These are phyloP conservation scores for Apoda limacodes DNA, from an alignment of 2,888 invertebrate genomes.

Conservation along the genomic window DNA sequence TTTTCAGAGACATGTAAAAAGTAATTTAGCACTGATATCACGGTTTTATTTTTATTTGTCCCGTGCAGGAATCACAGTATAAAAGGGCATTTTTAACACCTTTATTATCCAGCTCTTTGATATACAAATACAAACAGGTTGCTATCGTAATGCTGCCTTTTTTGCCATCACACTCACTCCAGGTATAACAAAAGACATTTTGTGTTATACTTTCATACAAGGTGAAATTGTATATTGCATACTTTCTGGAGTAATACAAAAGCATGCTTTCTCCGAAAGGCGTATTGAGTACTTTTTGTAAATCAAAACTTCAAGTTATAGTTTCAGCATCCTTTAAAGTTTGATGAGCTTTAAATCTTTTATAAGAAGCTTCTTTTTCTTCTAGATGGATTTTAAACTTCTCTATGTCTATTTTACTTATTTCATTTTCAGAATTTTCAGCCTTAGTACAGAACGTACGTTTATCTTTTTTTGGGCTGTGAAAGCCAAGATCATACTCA, in stretches of 20 bases:
- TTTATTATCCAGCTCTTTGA: constrained; percentile 17
- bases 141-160: too few species aligned
- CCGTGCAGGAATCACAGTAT: constrained; percentile 23
- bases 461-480: too few species aligned
- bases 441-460: too few species aligned
- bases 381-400: too few species aligned
- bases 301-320: too few species aligned
- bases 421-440: too few species aligned
- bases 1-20: constrained; percentile 13
- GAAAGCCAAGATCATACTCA: too few species aligned
- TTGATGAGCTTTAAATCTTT: too few species aligned
- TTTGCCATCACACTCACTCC: too few species aligned
- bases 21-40: constrained; percentile 15
- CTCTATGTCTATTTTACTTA: too few species aligned
- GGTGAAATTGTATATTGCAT: constrained; percentile 5
- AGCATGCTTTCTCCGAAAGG: constrained; percentile 12
- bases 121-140: constrained; percentile 18
- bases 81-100: constrained; percentile 14
- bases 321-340: too few species aligned
- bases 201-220: constrained; percentile 8
- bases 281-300: constrained; percentile 9
- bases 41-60: constrained; percentile 22
- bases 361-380: too few species aligned
- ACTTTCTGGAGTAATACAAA: constrained; percentile 7
- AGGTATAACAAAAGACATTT: constrained; percentile 15